Percentiles rank a stretch among this genome's conserved stretches.
Conservation (phyloP, 2,113 vertebrate genomes). For the Prunella himalayana region DNA sequence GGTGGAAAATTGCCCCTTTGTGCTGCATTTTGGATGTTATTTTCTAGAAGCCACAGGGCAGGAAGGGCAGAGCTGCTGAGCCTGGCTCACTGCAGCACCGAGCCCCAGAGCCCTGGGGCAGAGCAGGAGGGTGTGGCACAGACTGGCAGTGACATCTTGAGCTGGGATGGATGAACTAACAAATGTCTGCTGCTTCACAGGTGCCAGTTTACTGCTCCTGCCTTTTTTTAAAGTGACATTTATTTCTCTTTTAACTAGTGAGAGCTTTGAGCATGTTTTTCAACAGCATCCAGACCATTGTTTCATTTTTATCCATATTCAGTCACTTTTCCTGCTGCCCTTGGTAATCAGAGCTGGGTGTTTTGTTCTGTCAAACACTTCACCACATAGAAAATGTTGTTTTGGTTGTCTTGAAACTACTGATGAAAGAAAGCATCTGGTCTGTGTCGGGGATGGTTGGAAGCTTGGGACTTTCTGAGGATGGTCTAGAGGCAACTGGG, state of each 20-base stretch:
- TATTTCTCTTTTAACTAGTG: neutral
- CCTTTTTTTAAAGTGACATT: neutral
- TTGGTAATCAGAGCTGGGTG: neutral
- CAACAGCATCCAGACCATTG: neutral
- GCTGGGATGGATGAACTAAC: neutral
- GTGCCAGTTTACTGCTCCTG: neutral
- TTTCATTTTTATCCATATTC: neutral
- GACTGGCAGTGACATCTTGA: neutral
- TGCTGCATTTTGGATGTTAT: neutral
- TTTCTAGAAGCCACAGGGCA: neutral
- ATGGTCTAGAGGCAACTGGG: neutral
- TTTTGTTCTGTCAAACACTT: neutral
- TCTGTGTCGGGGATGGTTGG: neutral
- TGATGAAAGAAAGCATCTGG: neutral
- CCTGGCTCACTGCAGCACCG: fast-evolving
- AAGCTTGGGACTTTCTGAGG: neutral
- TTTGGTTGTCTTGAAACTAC: neutral
- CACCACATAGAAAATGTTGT: neutral
- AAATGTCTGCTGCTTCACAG: neutral
- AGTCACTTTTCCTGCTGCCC: neutral
- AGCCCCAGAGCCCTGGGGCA: neutral
- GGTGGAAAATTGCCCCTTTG: fast-evolving
- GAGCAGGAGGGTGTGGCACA: neutral
- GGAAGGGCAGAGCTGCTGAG: neutral
- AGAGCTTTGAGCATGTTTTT: neutral